phyloP scores from a whole-genome alignment of 2,113 vertebrate genomes.

The Campylomormyrus tamandua region DNA sequence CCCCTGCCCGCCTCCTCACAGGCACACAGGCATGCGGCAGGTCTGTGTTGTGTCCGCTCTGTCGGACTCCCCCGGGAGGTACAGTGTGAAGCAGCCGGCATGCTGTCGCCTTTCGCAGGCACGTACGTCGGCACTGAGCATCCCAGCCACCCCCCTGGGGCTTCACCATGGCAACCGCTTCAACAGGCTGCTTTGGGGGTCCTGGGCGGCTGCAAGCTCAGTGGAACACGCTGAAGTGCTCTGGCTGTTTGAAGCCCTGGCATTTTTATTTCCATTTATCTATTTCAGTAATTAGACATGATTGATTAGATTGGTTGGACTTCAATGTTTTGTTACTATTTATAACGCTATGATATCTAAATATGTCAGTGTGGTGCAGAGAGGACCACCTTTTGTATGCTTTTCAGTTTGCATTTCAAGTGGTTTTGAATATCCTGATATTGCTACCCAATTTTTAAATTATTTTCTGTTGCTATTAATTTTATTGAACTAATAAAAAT shows the following conservation, averaged over 20 bases:
- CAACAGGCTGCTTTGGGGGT: background rate
- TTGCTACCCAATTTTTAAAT: background rate
- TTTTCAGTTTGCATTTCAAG: background rate
- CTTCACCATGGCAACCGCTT: background rate
- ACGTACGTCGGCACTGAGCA: background rate
- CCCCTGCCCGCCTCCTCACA: background rate
- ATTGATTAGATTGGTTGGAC: background rate
- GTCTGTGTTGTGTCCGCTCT: background rate
- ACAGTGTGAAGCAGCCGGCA: constrained; percentile 2
- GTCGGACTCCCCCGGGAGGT: background rate
- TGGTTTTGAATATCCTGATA: background rate
- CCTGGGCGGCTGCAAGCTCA: background rate
- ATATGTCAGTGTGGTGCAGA: background rate
- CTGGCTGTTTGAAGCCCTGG: background rate
- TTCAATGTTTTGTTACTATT: background rate
- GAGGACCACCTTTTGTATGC: background rate
- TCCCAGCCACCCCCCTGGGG: background rate
- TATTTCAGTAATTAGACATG: background rate
- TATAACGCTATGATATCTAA: background rate
- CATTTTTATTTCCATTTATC: background rate
- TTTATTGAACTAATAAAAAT: background rate
- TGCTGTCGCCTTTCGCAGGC: background rate
- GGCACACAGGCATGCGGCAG: too few relatives aligned
- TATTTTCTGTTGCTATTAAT: background rate
- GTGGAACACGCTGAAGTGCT: background rate